phyloP scores from a whole-genome alignment of 1,140 invertebrate genomes.

The Notospermus geniculatus region DNA sequence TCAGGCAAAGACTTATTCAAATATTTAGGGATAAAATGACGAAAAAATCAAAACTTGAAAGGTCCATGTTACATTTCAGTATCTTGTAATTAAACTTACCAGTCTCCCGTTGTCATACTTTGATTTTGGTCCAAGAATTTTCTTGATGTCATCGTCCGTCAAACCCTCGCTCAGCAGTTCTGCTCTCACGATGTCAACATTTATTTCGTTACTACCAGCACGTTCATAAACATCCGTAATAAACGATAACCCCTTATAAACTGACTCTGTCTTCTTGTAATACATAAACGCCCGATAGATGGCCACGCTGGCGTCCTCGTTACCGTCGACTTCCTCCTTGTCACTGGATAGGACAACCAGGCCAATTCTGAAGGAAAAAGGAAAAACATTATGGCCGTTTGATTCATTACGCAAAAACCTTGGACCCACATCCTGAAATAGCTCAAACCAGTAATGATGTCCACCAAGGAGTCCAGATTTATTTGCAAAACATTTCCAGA shows the following conservation, averaged over 20 bases:
- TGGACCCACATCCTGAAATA: no score
- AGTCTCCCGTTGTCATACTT: slow-evolving; percentile 3
- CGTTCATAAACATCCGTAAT: slow-evolving; percentile 71
- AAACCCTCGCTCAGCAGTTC: slow-evolving; percentile 40
- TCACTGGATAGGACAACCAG: slow-evolving; percentile 77
- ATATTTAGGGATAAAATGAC: no score
- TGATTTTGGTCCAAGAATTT: neutral
- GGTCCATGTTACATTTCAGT: neutral
- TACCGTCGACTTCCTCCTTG: slow-evolving; percentile 62
- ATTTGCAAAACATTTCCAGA: no score
- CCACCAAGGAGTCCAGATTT: no score
- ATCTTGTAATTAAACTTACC: neutral
- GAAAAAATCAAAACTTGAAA: no score
- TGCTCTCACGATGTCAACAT: slow-evolving; percentile 68
- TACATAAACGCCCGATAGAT: slow-evolving; percentile 91
- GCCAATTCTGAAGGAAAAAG: slow-evolving; percentile 69
- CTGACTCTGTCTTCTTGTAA: slow-evolving; percentile 66
- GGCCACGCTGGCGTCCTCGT: slow-evolving; percentile 76
- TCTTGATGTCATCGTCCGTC: neutral
- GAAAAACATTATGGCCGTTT: neutral
- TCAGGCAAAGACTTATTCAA: no score
- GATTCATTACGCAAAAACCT: no score
- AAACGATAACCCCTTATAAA: slow-evolving; percentile 74
- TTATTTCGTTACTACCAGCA: slow-evolving; percentile 56
- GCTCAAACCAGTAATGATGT: no score